Base-by-base conservation (phyloP, 2,113 vertebrate genomes). In the Hippolais icterina region DNA sequence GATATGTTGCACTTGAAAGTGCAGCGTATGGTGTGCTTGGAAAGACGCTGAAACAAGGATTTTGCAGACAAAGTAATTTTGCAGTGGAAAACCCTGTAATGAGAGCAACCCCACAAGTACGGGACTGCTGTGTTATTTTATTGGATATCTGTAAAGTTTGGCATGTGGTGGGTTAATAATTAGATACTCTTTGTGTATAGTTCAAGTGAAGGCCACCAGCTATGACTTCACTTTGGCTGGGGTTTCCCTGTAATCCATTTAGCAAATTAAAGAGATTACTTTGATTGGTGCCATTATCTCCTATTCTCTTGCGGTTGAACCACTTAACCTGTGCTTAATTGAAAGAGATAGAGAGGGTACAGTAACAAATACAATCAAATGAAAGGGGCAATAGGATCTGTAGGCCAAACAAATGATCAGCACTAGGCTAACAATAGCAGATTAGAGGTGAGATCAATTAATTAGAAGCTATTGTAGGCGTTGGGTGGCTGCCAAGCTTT, bases 311-410 rank as follows among this genome's bases (percentile, higher is more conserved):
- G 97, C 61, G 98, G 98, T 98, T 98, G 98, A 98, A 98, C 98
- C 98, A 98, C 98, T 98, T 98, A 98, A 98, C 98, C 98, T 98
- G 98, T 98, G 97, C 98, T 98, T 98, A 98, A 98, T 98, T 98
- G 98, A 98, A 98, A 98, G 98, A 98, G 98, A 98, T 98, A 98
- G 98, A 98, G 97, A 98, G 98, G 97, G 97, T 98, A 98, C 98
- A 98, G 98, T 98, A 98, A 98, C 98, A 98, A 98, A 98, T 98
- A 98, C 98, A 98, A 98, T 98, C 98, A 98, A 98, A 98, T 98
- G 97, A 97, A 98, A 98, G 98, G 97, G 97, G 98, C 98, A 98
- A 97, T 98, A 98, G 97, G 98, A 98, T 98, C 98, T 97, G 97
- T 97, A 97, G 98, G 97, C 98, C 98, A 98, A 98, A 98, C 98